Conservation (phyloP, 2,797 vertebrate species). For the Denticeps clupeoides region DNA sequence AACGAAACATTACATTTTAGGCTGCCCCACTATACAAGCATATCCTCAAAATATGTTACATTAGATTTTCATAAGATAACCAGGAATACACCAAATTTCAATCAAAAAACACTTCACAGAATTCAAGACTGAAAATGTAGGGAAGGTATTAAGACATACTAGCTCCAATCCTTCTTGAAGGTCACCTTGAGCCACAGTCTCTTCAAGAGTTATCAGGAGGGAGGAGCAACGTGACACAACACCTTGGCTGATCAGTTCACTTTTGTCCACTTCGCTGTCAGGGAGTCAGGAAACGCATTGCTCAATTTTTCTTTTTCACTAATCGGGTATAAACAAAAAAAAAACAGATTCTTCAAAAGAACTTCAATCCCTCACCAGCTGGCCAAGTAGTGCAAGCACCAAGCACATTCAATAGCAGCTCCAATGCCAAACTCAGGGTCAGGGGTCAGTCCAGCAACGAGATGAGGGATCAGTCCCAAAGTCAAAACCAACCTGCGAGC, state of each 20-base stretch:
- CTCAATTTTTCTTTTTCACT: too few relatives aligned
- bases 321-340: too few relatives aligned
- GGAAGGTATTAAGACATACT: slow-evolving; percentile 50
- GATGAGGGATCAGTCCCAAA: slow-evolving; percentile 61
- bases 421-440: slow-evolving; percentile 62
- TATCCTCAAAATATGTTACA: too few relatives aligned
- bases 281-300: too few relatives aligned
- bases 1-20: slow-evolving; percentile 7
- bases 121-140: background rate
- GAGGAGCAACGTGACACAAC: slow-evolving; percentile 57
- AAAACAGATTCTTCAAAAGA: background rate
- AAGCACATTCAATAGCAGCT: slow-evolving; percentile 78
- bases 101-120: too few relatives aligned
- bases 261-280: slow-evolving; percentile 35
- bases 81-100: too few relatives aligned
- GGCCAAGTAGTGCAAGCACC: slow-evolving; percentile 88
- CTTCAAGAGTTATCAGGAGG: slow-evolving; percentile 67
- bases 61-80: too few relatives aligned
- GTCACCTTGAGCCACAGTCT: slow-evolving; percentile 46
- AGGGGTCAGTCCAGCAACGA: slow-evolving; percentile 64
- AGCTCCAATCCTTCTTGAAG: slow-evolving; percentile 66
- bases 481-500: slow-evolving; percentile 61
- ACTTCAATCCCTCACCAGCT: slow-evolving; percentile 61
- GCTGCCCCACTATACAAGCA: too few relatives aligned
- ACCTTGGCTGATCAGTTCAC: slow-evolving; percentile 52